These are phyloP conservation scores for Notoglanidium macrostoma DNA, from an alignment of 2,797 vertebrate species.

Conservation along the genomic window DNA sequence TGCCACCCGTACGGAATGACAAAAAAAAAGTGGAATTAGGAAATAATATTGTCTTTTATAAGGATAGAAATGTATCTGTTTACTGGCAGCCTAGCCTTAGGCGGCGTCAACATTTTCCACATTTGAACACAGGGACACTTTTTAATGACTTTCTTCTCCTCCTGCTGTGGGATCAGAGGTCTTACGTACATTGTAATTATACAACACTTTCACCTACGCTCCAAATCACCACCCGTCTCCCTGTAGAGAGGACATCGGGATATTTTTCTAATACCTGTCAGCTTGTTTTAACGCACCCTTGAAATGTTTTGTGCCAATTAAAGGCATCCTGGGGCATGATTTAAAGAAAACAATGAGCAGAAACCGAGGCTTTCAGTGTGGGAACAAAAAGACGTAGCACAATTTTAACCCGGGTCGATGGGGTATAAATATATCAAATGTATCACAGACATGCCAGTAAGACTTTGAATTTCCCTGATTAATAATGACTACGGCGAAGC, in stretches of 20 bases:
- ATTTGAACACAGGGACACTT: slow-evolving; percentile 19
- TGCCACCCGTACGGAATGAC: background rate
- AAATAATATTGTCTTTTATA: background rate
- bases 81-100: background rate
- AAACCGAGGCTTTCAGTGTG: background rate
- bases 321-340: slow-evolving; percentile 36
- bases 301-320: slow-evolving; percentile 43
- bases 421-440: background rate
- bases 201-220: slow-evolving; percentile 45
- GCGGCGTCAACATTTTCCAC: slow-evolving; percentile 7
- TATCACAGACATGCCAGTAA: background rate
- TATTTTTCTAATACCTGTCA: slow-evolving; percentile 32
- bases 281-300: slow-evolving; percentile 41
- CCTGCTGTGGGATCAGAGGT: slow-evolving; percentile 33
- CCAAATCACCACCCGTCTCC: slow-evolving; percentile 34
- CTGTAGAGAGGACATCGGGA: slow-evolving; percentile 32
- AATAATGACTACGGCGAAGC: background rate
- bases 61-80: background rate
- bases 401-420: background rate
- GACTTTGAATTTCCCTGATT: background rate
- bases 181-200: slow-evolving; percentile 27
- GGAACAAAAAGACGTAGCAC: background rate
- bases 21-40: background rate
- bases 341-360: slow-evolving; percentile 26
- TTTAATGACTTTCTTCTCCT: slow-evolving; percentile 27